Evolutionary conservation across 2,797 vertebrate species (phyloP), one percentile per base, ranked within the genome.

Genomic region (Sebastes paucispinis): DNA sequence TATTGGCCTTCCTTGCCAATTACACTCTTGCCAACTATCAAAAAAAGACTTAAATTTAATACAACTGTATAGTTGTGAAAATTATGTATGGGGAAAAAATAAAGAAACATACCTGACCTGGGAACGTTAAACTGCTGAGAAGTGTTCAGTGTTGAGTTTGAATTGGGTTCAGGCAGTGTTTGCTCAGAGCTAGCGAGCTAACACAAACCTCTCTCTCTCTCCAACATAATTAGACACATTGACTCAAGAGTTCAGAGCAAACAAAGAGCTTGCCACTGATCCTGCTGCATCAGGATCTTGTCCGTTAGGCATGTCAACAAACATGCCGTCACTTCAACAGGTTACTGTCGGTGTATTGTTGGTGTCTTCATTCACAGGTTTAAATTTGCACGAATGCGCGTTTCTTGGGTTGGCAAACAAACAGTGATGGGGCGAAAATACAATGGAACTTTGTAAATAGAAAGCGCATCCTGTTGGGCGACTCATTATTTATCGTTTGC

Each of bases 241-340:
- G 80, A 89, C 91, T 93, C 86, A 86, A 83, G 91, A 91, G 86
- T 90, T 92, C 84, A 93, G 89, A 96, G 92, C 94, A 96, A 96
- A 96, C 95, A 96, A 84, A 78, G 80, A 10, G 24, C 79, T 88
- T n/a, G 60, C 77, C 60, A 74, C 92, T 93, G 90, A 95, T 96
- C 96, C 96, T 96, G 95, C 93, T 96, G 88, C 91, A 94, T 96
- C 95, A 96, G 96, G 96, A 96, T 96, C 94, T 95, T 92, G 94
- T 93, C 92, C 79, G 93, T 96, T 95, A 89, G 92, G 83, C 93
- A 91, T 92, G 94, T 96, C 94, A 96, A 95, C 94, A 96, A 91
- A 93, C 86, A 82, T 57, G 60, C 89, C 52, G 82, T 89, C 85
- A 66, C 77, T 89, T 58, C 77, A 90, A 74, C 92, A 82, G 89